Evolutionary conservation across 2,797 vertebrate species (phyloP), one percentile per base, ranked within the genome.

Genomic region (Clarias fuscus): DNA sequence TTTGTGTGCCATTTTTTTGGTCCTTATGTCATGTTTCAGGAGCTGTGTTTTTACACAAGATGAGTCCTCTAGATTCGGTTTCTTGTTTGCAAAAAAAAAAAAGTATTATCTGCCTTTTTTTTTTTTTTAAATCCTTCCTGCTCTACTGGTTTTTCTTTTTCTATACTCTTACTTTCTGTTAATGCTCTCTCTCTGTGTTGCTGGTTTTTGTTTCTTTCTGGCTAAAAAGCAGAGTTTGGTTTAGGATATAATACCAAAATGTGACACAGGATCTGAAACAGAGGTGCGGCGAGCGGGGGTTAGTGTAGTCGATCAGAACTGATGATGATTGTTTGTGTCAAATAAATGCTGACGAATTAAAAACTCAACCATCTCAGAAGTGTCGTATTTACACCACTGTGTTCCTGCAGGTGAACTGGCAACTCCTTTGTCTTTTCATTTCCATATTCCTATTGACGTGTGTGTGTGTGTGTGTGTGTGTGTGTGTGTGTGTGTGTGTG

Each of bases 371-470:
- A 10, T 58, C 48, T 15, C 40, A 2, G 13, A 15, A 27, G 48
- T 56, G 24, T 56, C 7, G 1, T 33, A 7, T 70, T 77, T 33
- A 59, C 22, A 76, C 5, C 1, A 56, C 4, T 2, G 6, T 53
- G 48, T 76, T 53, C 5, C 53, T 83, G 82, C 30, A 70, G 64
- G 48, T 82, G 64, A 81, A 37, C 81, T 58, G 18, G 37, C 71
- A 65, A 33, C n/a, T 59, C 53, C 71, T 30, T 40, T 20, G 8
- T 56, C 48, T 76, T 83, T 71, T 77, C 24, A 84, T 92, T 92
- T 91, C 72, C 88, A 88, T 91, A 84, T 91, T 87, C 82, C 88
- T 27, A 27, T 87, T 86, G 83, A 24, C 27, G 43, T 72, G 68
- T 18, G 68, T 71, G 68, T 71, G 71, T 73, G 71, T 73, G 71